Base-by-base conservation (phyloP, 2,888 invertebrate genomes). In the Theodoxus fluviatilis region DNA sequence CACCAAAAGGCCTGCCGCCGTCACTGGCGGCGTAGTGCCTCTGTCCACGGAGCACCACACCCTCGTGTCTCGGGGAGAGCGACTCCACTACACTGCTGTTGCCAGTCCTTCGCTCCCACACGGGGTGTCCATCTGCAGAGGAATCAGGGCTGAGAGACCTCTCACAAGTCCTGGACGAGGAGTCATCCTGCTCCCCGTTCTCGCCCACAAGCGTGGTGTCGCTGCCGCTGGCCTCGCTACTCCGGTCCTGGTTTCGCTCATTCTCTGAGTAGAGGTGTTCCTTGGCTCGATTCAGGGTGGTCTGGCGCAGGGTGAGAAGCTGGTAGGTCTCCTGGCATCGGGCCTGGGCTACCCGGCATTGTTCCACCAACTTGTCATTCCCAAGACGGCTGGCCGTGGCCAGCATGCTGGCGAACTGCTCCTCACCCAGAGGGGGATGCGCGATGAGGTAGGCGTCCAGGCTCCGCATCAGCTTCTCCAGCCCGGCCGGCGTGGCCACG, bases 351-450 rank as follows among this genome's bases (percentile, higher is more conserved):
- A 88, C 91, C 82, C 90, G 90, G 86, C 91, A 92, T 82, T 92
- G 91, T 78, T 93, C 92, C 25, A 92, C 85, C n/a, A 94, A 88
- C 75, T 91, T 91, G 31, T 92, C 91, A 83, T 93, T 93, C 75
- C 91, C 91, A 71, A 93, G 90, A 82, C 91, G 91, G 75, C 90
- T 90, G 4, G 93, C 92, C 65, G 93, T 87, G 68, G 91, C 90
- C 76, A 92, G 88, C 90, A 93, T 92, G 84, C 92, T 92, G 55
- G 88, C 87, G 80, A 92, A 91, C 73, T 90, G 90, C 76, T 91
- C 91, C 71, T 89, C 88, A 25, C 88, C 85, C 55, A 90, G 83
- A 1, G 90, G 89, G 22, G 90, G 90, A 77, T 90, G 89, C 69
- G 90, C 89, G 82, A 89, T 88, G 68, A 90, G 86, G 81, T 91